These are phyloP conservation scores for Sebastiscus tertius DNA, from an alignment of 2,797 vertebrate species.

Conservation along the genomic window DNA sequence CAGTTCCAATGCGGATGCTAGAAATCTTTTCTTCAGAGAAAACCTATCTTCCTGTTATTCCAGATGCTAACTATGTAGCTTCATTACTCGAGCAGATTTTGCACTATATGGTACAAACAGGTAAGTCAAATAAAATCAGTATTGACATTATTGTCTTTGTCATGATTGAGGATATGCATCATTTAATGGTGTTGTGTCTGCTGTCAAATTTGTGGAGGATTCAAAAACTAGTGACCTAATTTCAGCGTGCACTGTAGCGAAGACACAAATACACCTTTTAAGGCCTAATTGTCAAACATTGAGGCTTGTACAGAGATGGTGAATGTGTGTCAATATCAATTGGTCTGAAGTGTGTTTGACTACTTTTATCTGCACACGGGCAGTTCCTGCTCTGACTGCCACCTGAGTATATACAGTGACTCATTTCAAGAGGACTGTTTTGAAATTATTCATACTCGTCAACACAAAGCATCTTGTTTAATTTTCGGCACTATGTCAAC, in stretches of 20 bases:
- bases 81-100: constrained; percentile 96
- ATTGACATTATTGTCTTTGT: no score
- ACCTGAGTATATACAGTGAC: constrained; percentile 26
- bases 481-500: constrained; percentile 7
- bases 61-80: constrained; percentile 87
- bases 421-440: constrained; percentile 10
- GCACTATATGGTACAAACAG: constrained; percentile 99
- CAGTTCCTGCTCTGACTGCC: constrained; percentile 27
- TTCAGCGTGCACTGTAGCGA: background rate
- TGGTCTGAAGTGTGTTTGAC: constrained; percentile 39
- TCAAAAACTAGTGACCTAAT: background rate
- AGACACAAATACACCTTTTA: background rate
- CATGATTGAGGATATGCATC: background rate
- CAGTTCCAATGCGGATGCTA: constrained; percentile 98
- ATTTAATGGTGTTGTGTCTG: background rate
- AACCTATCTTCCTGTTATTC: constrained; percentile 90
- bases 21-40: constrained; percentile 95
- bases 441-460: background rate
- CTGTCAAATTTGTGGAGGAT: background rate
- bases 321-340: constrained; percentile 14
- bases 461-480: constrained; percentile 16
- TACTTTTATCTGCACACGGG: constrained; percentile 12
- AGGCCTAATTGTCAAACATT: background rate
- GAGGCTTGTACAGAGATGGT: background rate
- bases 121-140: constrained; percentile 74